Percentiles rank a stretch among this genome's conserved stretches.
phyloP scores from a whole-genome alignment of 92 coral and sea anemone genomes.

The Paragorgia papillata region DNA sequence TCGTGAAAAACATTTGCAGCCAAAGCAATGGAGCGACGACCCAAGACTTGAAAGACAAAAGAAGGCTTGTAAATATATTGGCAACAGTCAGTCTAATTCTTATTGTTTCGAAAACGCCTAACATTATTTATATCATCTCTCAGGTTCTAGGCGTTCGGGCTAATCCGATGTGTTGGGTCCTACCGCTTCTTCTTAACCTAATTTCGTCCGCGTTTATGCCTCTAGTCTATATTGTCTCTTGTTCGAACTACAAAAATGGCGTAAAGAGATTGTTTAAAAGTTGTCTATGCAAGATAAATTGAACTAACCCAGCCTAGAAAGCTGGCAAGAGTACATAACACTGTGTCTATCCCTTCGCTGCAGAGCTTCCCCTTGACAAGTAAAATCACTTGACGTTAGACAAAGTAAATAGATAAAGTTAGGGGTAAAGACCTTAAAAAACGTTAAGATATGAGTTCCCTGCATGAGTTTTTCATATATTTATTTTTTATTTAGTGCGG shows the following conservation, averaged over 20 bases:
- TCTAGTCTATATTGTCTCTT: neutral
- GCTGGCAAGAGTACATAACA: no score
- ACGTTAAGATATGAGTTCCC: no score
- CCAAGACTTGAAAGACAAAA: neutral
- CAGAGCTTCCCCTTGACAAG: no score
- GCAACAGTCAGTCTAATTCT: neutral
- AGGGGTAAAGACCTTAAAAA: no score
- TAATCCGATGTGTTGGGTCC: neutral
- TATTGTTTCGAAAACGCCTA: neutral
- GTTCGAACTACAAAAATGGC: constrained; percentile 7
- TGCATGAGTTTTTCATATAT: no score
- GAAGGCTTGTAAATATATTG: neutral
- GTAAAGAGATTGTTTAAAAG: neutral
- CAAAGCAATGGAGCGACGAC: neutral
- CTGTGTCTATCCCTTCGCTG: no score
- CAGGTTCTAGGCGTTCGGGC: no score
- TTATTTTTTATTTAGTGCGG: no score
- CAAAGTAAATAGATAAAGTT: no score
- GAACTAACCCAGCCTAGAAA: no score
- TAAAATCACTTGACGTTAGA: no score
- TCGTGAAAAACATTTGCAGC: constrained; percentile 15
- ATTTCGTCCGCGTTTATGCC: neutral
- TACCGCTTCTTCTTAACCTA: neutral
- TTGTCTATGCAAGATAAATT: neutral
- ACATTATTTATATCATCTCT: neutral